Percentiles rank a stretch among this genome's conserved stretches.
phyloP scores from a whole-genome alignment of 2,113 vertebrate genomes.

The Leptobrachium leishanense region DNA sequence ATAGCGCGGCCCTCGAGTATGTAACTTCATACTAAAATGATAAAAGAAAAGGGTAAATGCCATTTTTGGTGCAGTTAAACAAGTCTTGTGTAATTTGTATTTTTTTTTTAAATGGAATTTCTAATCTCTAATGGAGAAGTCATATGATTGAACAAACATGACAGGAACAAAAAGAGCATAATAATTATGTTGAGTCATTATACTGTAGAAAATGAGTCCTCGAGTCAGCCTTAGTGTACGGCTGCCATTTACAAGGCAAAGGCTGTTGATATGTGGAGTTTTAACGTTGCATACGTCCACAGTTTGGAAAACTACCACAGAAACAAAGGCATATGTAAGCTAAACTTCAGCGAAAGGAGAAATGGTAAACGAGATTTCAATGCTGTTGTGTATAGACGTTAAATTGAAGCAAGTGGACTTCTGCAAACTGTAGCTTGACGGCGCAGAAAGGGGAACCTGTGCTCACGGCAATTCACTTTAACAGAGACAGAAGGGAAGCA shows the following conservation, averaged over 20 bases:
- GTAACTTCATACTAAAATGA: neutral
- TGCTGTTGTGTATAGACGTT: neutral
- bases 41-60: neutral
- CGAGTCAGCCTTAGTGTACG: too few relatives aligned
- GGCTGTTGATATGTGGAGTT: too few relatives aligned
- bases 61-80: neutral
- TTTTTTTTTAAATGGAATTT: neutral
- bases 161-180: neutral
- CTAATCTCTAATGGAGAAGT: neutral
- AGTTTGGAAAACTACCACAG: too few relatives aligned
- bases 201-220: neutral
- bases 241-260: too few relatives aligned
- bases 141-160: neutral
- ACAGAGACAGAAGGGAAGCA: constrained; percentile 22
- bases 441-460: constrained; percentile 8
- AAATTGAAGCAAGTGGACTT: neutral
- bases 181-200: neutral
- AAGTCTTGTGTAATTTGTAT: neutral
- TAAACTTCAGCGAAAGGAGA: neutral
- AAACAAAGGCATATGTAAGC: too few relatives aligned
- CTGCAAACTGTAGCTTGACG: constrained; percentile 9
- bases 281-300: too few relatives aligned
- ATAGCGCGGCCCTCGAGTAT: neutral
- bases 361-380: neutral
- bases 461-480: neutral